Percentiles rank a stretch among this genome's conserved stretches.
Conservation (phyloP, 2,888 invertebrate genomes). For the Stramonita haemastoma region DNA sequence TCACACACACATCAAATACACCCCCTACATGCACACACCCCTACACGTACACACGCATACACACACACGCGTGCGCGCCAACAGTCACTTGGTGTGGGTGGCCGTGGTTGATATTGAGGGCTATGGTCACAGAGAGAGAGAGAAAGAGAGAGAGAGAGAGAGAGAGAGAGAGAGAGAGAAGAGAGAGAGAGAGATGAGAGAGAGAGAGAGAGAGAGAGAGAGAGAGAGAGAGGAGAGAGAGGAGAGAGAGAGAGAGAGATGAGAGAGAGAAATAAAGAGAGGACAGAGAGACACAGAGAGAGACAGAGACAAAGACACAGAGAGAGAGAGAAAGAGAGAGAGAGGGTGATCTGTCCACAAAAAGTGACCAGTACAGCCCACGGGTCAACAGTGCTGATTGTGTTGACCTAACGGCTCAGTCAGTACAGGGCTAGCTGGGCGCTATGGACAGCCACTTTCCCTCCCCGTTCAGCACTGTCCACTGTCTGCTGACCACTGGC, state of each 20-base stretch:
- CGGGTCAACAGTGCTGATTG: neutral
- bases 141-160: neutral
- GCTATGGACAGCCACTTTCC: neutral
- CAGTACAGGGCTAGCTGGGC: too few relatives aligned
- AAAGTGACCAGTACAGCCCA: neutral
- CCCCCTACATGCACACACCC: too few relatives aligned
- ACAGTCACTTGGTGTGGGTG: too few relatives aligned
- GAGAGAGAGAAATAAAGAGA: neutral
- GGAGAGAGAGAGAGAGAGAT: neutral
- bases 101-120: too few relatives aligned
- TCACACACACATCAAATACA: too few relatives aligned
- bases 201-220: neutral
- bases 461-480: neutral
- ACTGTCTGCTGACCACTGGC: neutral
- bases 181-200: neutral
- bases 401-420: neutral
- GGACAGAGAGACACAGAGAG: neutral
- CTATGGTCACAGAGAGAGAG: neutral
- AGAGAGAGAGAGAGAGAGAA: neutral
- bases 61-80: too few relatives aligned
- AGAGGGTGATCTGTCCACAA: neutral
- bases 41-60: too few relatives aligned
- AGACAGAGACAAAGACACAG: too few relatives aligned
- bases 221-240: neutral
- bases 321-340: neutral